Evolutionary conservation across 2,888 invertebrate species (phyloP), one percentile per base, ranked within the genome.

Genomic region (Acleris sparsana): DNA sequence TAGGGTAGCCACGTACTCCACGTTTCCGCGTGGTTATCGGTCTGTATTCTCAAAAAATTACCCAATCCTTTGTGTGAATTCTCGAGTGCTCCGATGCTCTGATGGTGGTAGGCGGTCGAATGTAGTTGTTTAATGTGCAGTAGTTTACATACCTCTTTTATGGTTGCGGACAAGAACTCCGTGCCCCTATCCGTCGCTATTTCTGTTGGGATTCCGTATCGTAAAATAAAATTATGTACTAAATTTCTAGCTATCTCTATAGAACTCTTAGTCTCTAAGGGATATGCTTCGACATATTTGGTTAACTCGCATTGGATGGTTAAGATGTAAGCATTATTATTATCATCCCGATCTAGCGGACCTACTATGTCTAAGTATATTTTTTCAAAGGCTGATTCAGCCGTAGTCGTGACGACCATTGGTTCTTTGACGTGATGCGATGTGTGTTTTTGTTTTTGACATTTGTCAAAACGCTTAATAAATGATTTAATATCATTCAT

Each of bases 1-100:
- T 59, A 72, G 4, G 70, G 68, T 25, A 70, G 29, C 69, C 68
- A 72, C 29, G 48, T 18, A 44, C 69, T 70, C 70, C 72, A 72
- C 9, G 58, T 63, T 7, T 68, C 61, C 11, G 22, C 13, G 16
- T 64, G 44, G 18, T 61, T 53, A 20, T 53, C 53, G 20, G 62
- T 60, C 25, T 66, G 53, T 22, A 43, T 69, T 22, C 66, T 43
- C 22, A 69, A 49, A 56, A 67, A 67, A 46, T 52, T 43, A 29
- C 60, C 22, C 33, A 68, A 51, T 48, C 61, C 44, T 43, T 70
- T 68, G 44, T 68, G 70, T 9, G 61, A 48, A 22, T 69, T 72
- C 64, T 72, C 72, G 1, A 72, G 44, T 3, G 72, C 55, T 33
- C 70, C 69, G 25, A 69, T 66, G 6, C 64, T 52, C 46, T 71